Evolutionary conservation across 1,140 invertebrate genomes (phyloP).

Genomic region (Aricia agestis): DNA sequence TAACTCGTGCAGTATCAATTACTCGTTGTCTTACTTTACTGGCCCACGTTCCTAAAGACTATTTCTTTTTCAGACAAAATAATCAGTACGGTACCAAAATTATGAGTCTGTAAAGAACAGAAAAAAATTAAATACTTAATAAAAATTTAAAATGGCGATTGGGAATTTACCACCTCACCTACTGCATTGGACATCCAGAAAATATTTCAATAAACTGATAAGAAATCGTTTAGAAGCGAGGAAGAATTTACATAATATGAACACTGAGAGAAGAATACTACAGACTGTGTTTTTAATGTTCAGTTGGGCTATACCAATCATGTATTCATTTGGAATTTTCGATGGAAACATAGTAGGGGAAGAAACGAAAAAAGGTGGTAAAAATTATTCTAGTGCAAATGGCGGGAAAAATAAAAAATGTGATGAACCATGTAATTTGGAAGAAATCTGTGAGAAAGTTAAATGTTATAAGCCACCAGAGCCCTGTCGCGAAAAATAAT

Average conservation of each 20-base stretch:
- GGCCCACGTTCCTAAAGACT: too few species aligned
- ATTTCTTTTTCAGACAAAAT: not conserved
- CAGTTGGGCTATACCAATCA: constrained; percentile 11
- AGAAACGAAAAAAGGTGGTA: not conserved
- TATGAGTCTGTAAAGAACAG: not conserved
- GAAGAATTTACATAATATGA: constrained; percentile 9
- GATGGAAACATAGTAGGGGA: constrained; percentile 20
- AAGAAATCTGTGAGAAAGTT: not conserved
- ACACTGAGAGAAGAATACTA: not conserved
- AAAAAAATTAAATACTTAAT: constrained; percentile 4
- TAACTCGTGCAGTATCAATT: too few species aligned
- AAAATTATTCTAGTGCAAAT: not conserved
- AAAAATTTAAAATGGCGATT: not conserved
- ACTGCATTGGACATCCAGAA: constrained; percentile 43
- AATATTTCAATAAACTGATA: constrained; percentile 34
- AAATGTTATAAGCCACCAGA: constrained; percentile 16
- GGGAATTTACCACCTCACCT: constrained; percentile 39
- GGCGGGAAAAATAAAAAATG: not conserved
- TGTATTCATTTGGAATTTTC: constrained; percentile 38
- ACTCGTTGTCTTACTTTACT: too few species aligned
- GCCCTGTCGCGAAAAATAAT: too few species aligned
- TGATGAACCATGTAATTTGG: constrained; percentile 7
- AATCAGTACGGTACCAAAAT: not conserved
- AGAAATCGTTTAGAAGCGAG: constrained; percentile 31
- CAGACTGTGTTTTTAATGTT: constrained; percentile 24